These are phyloP conservation scores for Lophius americanus DNA, from an alignment of 2,797 vertebrate genomes.

Conservation along the genomic window DNA sequence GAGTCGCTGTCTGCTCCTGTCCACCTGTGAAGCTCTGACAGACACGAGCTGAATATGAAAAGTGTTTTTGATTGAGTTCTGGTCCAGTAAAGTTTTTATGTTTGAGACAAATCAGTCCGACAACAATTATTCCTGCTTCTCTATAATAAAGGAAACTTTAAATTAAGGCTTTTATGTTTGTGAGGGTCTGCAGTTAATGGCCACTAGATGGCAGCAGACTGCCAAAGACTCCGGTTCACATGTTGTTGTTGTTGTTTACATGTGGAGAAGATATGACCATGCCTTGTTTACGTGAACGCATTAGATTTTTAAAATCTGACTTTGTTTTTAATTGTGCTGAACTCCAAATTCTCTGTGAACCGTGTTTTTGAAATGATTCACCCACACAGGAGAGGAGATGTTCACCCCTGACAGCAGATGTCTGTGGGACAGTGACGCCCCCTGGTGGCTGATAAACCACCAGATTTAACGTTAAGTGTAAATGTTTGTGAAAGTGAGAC, in stretches of 20 bases:
- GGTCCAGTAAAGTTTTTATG: slow-evolving; percentile 3
- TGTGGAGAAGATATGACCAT: background rate
- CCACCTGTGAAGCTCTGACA: slow-evolving; percentile 26
- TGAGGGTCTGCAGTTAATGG: background rate
- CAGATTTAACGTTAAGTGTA: too few species aligned
- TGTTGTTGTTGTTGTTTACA: slow-evolving; percentile 3
- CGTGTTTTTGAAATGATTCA: too few species aligned
- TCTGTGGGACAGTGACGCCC: slow-evolving; percentile 36
- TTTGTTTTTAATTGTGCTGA: too few species aligned
- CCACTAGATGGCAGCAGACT: slow-evolving; percentile 4
- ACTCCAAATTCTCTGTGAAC: too few species aligned
- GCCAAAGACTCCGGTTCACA: background rate
- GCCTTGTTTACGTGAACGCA: too few species aligned
- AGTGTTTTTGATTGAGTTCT: background rate
- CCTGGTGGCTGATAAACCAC: slow-evolving; percentile 37
- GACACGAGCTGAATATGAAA: slow-evolving; percentile 24
- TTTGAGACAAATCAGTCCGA: slow-evolving; percentile 21
- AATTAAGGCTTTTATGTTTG: background rate
- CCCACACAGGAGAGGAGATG: too few species aligned
- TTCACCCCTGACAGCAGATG: background rate
- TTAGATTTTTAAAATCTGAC: too few species aligned
- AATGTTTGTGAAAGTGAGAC: too few species aligned
- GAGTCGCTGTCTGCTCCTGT: slow-evolving; percentile 28
- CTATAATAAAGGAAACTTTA: too few species aligned
- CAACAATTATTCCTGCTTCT: too few species aligned